Percentiles rank a stretch among this genome's conserved stretches.
phyloP scores from a whole-genome alignment of 2,797 vertebrate genomes.

The Onychomys torridus region DNA sequence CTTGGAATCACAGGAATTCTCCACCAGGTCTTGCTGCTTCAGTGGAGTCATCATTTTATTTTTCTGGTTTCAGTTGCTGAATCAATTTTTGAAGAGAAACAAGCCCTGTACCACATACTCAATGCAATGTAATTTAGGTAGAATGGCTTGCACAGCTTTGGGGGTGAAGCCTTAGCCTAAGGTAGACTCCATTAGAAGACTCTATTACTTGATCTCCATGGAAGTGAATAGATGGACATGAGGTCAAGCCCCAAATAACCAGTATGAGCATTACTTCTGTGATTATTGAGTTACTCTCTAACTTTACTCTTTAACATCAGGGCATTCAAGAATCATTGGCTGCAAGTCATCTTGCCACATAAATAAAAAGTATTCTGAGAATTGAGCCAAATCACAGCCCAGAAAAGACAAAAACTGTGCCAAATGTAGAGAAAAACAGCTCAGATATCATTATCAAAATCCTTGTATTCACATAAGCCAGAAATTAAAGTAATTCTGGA shows the following conservation, averaged over 20 bases:
- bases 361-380: conserved; percentile 1
- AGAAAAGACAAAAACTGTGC: not conserved
- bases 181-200: not conserved
- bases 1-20: not conserved
- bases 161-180: not conserved
- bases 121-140: not conserved
- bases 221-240: not conserved
- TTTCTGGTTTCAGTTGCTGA: not conserved
- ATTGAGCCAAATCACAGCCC: not conserved
- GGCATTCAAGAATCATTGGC: not conserved
- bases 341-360: not conserved
- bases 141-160: not conserved
- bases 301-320: not conserved
- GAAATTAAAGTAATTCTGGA: not conserved
- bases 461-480: not conserved
- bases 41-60: not conserved
- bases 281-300: not conserved
- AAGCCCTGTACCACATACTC: not conserved
- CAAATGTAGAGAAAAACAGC: not conserved
- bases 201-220: not conserved
- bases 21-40: not conserved
- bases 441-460: conserved; percentile 5
- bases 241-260: not conserved
- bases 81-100: not conserved
- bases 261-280: not conserved